A percentile compares a stretch with the other conserved stretches of the same genome.
Conservation (phyloP, 2,888 invertebrate species). For the Suillia variegata region DNA sequence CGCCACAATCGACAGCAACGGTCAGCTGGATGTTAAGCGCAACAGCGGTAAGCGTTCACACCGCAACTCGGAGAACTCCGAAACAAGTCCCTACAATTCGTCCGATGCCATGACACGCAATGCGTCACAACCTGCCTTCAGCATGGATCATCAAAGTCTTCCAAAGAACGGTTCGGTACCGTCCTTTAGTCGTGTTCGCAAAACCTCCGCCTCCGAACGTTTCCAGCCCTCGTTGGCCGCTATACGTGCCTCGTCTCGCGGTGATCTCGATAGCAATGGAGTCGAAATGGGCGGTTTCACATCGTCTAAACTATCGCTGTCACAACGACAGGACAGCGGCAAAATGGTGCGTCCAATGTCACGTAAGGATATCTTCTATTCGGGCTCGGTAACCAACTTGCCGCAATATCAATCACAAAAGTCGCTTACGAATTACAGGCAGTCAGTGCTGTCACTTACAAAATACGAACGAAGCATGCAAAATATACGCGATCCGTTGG, state of each 20-base stretch:
- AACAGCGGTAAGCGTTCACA: slow-evolving; percentile 43
- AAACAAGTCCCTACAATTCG: slow-evolving; percentile 53
- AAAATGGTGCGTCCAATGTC: slow-evolving; percentile 88
- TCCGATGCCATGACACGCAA: slow-evolving; percentile 73
- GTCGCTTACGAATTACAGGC: slow-evolving; percentile 86
- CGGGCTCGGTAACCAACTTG: slow-evolving; percentile 91
- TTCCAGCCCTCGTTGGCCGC: slow-evolving; percentile 84
- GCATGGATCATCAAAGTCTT: slow-evolving; percentile 60
- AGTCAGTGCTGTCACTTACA: slow-evolving; percentile 88
- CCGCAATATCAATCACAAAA: slow-evolving; percentile 93
- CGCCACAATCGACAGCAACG: slow-evolving; percentile 46
- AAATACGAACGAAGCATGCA: slow-evolving; percentile 70
- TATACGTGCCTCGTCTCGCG: slow-evolving; percentile 77
- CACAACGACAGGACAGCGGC: slow-evolving; percentile 58
- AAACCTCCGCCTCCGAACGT: slow-evolving; percentile 81
- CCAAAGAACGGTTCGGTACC: slow-evolving; percentile 92
- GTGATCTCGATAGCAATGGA: slow-evolving; percentile 79
- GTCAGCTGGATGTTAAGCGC: slow-evolving; percentile 43
- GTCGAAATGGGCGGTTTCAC: slow-evolving; percentile 71
- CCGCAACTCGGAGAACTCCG: slow-evolving; percentile 55
- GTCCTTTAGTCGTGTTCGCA: slow-evolving; percentile 84
- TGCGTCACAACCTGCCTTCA: slow-evolving; percentile 86
- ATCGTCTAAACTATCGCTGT: slow-evolving; percentile 71
- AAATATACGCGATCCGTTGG: slow-evolving; percentile 64
- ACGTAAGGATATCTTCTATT: slow-evolving; percentile 96